Conservation (phyloP, 2,797 vertebrate genomes). For the Steatocranus sp. region DNA sequence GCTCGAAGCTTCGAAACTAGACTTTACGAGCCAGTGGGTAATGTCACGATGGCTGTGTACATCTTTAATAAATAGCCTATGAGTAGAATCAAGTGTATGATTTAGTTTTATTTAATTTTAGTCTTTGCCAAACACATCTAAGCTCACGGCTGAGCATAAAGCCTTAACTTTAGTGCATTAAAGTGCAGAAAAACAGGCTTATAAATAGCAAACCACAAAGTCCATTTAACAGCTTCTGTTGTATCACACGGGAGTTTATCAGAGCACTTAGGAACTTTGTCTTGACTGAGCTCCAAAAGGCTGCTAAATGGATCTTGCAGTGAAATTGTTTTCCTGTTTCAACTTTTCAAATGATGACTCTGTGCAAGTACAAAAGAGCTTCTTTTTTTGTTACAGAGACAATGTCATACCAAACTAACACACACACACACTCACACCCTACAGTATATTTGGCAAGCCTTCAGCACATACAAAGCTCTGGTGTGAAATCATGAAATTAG, state of each 20-base stretch:
- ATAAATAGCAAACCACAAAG: background rate
- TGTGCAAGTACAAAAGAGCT: background rate
- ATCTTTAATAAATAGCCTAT: background rate
- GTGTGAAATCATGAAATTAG: constrained; percentile 34
- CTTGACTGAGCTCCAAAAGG: background rate
- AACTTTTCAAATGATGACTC: background rate
- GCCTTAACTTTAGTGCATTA: background rate
- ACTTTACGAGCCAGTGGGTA: background rate
- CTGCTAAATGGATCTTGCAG: background rate
- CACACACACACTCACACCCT: background rate
- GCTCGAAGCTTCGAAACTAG: background rate
- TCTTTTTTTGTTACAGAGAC: constrained; percentile 26
- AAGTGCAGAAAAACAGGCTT: background rate
- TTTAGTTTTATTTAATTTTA: background rate
- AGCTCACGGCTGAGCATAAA: background rate
- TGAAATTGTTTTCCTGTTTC: background rate
- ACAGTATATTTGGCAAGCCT: background rate
- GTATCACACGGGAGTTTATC: background rate
- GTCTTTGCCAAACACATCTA: background rate
- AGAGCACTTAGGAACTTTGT: background rate
- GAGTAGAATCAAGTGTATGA: background rate
- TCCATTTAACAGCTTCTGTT: background rate
- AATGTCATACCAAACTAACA: background rate
- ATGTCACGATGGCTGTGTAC: background rate
- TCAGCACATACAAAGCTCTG: constrained; percentile 33